phyloP scores from a whole-genome alignment of 2,797 vertebrate species.

The Brachyalestes nurse region DNA sequence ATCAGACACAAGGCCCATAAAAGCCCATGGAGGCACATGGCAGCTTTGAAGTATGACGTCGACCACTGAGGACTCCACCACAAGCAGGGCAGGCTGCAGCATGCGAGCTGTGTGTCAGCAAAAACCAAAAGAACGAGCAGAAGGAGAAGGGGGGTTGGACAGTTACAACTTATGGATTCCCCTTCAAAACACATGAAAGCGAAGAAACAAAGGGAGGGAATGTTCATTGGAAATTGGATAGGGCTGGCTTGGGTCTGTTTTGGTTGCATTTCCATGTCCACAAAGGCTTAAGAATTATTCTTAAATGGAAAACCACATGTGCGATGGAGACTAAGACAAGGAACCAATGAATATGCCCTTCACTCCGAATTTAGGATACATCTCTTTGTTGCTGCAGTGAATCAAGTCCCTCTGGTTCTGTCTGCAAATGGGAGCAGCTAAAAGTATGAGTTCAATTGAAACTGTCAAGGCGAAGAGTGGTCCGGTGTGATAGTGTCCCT shows the following conservation, averaged over 20 bases:
- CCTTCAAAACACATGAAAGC: slow-evolving; percentile 53
- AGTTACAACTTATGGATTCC: slow-evolving; percentile 54
- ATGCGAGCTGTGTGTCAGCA: slow-evolving; percentile 71
- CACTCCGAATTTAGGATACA: slow-evolving; percentile 46
- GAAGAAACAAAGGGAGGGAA: slow-evolving; percentile 59
- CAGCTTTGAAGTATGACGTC: slow-evolving; percentile 76
- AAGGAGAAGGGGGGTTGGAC: slow-evolving; percentile 17
- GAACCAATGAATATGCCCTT: slow-evolving; percentile 51
- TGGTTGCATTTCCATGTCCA: slow-evolving; percentile 58
- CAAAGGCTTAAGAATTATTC: slow-evolving; percentile 61
- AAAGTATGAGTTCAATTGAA: slow-evolving; percentile 32
- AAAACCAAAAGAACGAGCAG: slow-evolving; percentile 38
- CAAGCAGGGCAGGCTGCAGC: slow-evolving; percentile 67
- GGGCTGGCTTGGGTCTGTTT: slow-evolving; percentile 53
- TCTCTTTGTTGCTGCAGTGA: slow-evolving; percentile 44
- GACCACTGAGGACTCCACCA: slow-evolving; percentile 70
- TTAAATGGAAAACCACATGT: slow-evolving; percentile 65
- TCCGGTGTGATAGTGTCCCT: background rate
- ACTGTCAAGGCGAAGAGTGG: slow-evolving; percentile 21
- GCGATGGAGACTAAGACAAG: slow-evolving; percentile 51
- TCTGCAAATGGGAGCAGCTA: slow-evolving; percentile 34
- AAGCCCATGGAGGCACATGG: slow-evolving; percentile 66
- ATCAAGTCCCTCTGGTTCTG: slow-evolving; percentile 40
- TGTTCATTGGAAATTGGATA: slow-evolving; percentile 62
- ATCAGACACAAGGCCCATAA: slow-evolving; percentile 71